Evolutionary conservation across 2,888 invertebrate species (phyloP), one percentile per base, ranked within the genome.

Genomic region (Steinernema hermaphroditum): DNA sequence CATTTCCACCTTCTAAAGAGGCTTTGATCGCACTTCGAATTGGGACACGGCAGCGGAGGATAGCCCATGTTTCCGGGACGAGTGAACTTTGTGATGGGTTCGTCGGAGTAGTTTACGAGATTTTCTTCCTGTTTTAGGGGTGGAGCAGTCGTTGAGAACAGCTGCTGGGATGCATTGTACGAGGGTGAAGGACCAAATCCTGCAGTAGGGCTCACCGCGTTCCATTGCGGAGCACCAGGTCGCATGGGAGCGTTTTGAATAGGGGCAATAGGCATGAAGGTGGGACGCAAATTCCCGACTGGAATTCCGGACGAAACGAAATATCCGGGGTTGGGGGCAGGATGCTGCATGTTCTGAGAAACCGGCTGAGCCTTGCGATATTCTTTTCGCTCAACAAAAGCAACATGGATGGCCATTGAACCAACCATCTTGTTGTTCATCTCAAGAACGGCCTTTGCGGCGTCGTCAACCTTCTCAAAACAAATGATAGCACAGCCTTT

Each of bases 401-500:
- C 97, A 68, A 99, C 98, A 88, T 98, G 99, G 77, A 99, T 89
- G 1, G 98, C 98, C 89, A 99, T 99, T 14, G 94, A 92, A 74
- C 94, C 95, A 62, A 98, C 76, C 80, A 98, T 97, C 73, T 96
- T 92, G 2, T 96, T 96, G 88, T 98, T 98, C 93, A 98, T 94
- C 88, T 98, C 97, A 6, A 96, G 97, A 0, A 99, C 96, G 70
- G 97, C 98, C 88, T 96, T 96, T 1, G 97, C 98, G 12, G 98
- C 97, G 89, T 98, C 97, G 87, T 96, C 96, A 0, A 96, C 94
- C 22, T 94, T 92, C 74, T 94, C 94, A 88, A 98, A 98, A 89
- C 98, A 98, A 24, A 99, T 98, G 88, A 98, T 99, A 43, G 98
- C 98, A 88, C 99, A 99, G 74, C 98, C 98, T 82, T 89, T 89